Base-by-base conservation (phyloP, 2,113 vertebrate genomes). In the Natator depressus region DNA sequence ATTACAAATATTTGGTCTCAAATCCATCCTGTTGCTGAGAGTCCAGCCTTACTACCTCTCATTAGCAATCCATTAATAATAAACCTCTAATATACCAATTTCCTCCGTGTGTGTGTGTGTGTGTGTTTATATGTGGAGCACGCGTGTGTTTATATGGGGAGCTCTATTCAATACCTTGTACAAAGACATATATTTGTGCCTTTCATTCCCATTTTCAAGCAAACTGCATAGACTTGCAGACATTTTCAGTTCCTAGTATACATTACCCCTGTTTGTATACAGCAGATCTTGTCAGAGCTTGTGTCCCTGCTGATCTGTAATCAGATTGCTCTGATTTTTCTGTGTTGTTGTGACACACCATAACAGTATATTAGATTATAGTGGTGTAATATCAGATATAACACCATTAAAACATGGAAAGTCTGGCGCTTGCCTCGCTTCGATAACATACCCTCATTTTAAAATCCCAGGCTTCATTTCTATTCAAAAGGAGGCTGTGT, bases 291-390 rank as follows among this genome's bases (percentile, higher is more conserved):
- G 85, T 90, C 59, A 81, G 31, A 13, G 92, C 27, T 49, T 38
- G 1, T 84, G 42, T 83, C 95, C 38, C 80, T 80, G 51, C 80
- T 94, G 55, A 86, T 80, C 38, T 93, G 25, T 93, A 82, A 80
- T 84, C 55, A 50, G 20, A 16, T 93, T 96, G 53, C 29, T 90
- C 17, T 89, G n/a, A 55, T 51, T 84, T 91, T 79, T 38, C 35
- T 79, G 19, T 89, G 27, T 82, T 89, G 27, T 84, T 93, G 38
- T 97, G 89, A 85, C 42, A 83, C 47, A 95, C 38, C 10, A 2
- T 57, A 82, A n/a, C 4, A 89, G 84, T 93, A 82, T 93, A 93
- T 90, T 94, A 84, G 42, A 89, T 96, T 89, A 51, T 14, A 65
- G 88, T 50, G 54, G 42, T 31, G 10, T 91, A 83, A 83, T 87